These are phyloP conservation scores for Ictidomys tridecemlineatus DNA, from an alignment of 2,113 vertebrate species.

Conservation along the genomic window DNA sequence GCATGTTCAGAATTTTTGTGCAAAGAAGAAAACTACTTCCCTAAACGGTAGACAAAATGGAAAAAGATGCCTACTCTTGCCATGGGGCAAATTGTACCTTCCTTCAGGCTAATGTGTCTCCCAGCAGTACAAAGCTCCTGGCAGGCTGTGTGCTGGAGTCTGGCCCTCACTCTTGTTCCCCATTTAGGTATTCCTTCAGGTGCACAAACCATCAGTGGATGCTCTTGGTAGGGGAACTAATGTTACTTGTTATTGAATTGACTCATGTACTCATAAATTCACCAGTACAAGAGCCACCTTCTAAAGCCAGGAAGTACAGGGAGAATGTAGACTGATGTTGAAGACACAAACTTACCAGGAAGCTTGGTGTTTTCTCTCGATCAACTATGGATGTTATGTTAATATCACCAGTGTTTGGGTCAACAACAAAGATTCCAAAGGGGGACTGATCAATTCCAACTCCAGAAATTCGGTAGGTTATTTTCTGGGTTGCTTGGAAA, in stretches of 20 bases:
- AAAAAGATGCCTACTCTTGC: not conserved
- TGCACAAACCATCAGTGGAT: not conserved
- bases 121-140: not conserved
- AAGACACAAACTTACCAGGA: conserved; percentile 86
- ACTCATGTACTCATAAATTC: not conserved
- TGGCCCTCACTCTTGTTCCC: not conserved
- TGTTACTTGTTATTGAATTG: not conserved
- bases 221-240: not conserved
- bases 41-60: not conserved
- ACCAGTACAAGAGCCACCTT: not conserved
- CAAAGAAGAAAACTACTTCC: conserved; percentile 6
- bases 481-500: conserved; percentile 82
- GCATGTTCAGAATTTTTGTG: not conserved
- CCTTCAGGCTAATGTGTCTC: not conserved
- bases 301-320: not conserved
- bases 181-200: not conserved
- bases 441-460: conserved; percentile 90
- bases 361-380: conserved; percentile 89
- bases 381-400: conserved; percentile 92
- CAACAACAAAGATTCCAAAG: conserved; percentile 87
- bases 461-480: conserved; percentile 91
- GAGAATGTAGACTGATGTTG: not conserved
- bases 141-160: not conserved
- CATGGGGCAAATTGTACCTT: not conserved
- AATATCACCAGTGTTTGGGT: conserved; percentile 89